Conservation (phyloP, 2,888 invertebrate species). For the Diaphora mendica region DNA sequence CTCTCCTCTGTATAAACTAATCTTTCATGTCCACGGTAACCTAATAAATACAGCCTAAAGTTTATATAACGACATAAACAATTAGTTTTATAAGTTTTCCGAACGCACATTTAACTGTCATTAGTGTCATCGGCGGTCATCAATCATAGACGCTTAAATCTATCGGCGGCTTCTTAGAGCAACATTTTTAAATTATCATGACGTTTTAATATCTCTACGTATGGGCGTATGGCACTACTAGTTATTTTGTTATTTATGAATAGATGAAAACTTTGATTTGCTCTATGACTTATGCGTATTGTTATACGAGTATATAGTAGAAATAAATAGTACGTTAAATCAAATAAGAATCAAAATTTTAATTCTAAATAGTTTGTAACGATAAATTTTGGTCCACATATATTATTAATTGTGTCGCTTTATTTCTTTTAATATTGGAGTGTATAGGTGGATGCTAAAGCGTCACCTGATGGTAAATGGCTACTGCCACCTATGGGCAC, state of each 20-base stretch:
- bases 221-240: conserved; percentile 25
- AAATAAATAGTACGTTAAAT: no score
- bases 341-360: no score
- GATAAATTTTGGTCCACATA: no score
- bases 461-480: no score
- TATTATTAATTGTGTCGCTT: no score
- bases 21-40: conserved; percentile 12
- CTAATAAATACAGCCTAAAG: conserved; percentile 15
- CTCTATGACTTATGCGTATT: neutral
- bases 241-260: conserved; percentile 25
- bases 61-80: conserved; percentile 42
- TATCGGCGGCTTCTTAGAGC: conserved; percentile 44
- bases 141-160: conserved; percentile 50
- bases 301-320: no score
- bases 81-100: conserved; percentile 37
- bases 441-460: no score
- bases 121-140: conserved; percentile 49
- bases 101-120: conserved; percentile 50
- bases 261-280: neutral
- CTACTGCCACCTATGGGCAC: no score
- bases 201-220: conserved; percentile 36
- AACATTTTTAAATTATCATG: conserved; percentile 48
- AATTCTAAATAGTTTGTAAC: no score
- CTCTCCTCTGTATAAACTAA: neutral
- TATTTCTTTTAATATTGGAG: no score